Base-by-base conservation (phyloP, 1,140 invertebrate genomes). In the Triops cancriformis region DNA sequence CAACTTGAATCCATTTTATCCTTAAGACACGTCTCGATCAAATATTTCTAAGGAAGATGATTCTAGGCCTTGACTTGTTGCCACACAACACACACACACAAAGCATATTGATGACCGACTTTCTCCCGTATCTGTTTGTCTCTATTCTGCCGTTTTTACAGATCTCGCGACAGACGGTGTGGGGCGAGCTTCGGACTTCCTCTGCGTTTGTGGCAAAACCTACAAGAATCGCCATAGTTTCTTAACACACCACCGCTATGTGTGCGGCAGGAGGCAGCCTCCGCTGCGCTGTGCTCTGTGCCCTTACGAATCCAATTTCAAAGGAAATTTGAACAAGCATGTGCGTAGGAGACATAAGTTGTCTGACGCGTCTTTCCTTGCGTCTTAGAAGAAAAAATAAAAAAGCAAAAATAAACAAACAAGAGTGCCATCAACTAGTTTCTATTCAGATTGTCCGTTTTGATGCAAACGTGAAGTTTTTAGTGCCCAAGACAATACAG, bases 171-270 rank as follows among this genome's bases (percentile, higher is more conserved):
- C 51, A 64, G 51, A 14, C 51, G 51, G 51, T 64, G 23, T 64
- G 9, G 51, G 51, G 51, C 51, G 51, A 64, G 51, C 51, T 64
- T 64, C 51, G 51, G 51, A 64, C 51, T 64, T 64, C 51, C 51
- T 64, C 51, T 64, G 51, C 51, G 23, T 64, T 64, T 64, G 51
- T 64, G 51, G 51, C 51, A 64, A 64, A 64, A 64, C 51, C 51
- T 64, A 64, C 51, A 64, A 64, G 51, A 64, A 64, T 64, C 51
- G 51, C 51, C 51, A 64, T 64, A 64, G 51, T 64, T 64, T 64
- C 51, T 64, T 64, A 64, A 64, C 51, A 64, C 51, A 64, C 23
- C 51, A 64, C 14, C 51, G 51, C 14, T 64, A 64, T 64, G 51
- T 64, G 51, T 64, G 51, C 51, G 51, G 51, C 51, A 64, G 51